Evolutionary conservation across 2,797 vertebrate genomes (phyloP), one percentile per base, ranked within the genome.

Genomic region (Cheirogaleus major): DNA sequence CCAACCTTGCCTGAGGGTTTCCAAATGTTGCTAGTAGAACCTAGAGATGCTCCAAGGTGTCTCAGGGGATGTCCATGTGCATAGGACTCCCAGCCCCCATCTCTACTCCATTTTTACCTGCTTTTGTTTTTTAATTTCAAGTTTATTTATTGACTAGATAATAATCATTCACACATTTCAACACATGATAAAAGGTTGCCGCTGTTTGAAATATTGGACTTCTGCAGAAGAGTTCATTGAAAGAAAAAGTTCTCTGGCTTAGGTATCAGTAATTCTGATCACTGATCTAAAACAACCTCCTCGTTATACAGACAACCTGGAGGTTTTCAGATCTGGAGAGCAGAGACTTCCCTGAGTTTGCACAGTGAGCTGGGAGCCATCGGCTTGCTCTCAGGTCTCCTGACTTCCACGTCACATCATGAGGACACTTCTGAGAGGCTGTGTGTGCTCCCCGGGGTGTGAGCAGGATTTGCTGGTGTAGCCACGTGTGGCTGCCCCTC

Each of bases 401-500:
- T 12, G 25, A 52, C 20, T 57, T 38, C 27, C 43, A 4, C 1
- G 0, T 30, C 50, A 4, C 1, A 0, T 30, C 20, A 61, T 2
- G 27, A 41, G 50, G 59, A 41, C 22, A 17, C 91, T 32, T 75
- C 72, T 0, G 2, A 27, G 67, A 1, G 25, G 50, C 70, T 38
- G 81, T 7, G 50, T 48, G n/a, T 27, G 18, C 23, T 50, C 76
- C 43, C 32, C 0, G 2, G 35, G 38, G 20, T 22, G 14, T 7
- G 32, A 88, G 86, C 43, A 41, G 80, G 61, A 25, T 8, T 2
- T 1, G 22, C 45, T 30, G n/a, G 27, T 2, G 13, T 52, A 15
- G 78, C 5, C 25, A 13, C 25, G 18, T n/a, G 0, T 5, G 23
- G 41, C 89, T 4, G 7, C 65, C 76, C 80, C 59, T 76, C 73